Evolutionary conservation across 2,113 vertebrate genomes (phyloP).

Genomic region (Pipa parva): DNA sequence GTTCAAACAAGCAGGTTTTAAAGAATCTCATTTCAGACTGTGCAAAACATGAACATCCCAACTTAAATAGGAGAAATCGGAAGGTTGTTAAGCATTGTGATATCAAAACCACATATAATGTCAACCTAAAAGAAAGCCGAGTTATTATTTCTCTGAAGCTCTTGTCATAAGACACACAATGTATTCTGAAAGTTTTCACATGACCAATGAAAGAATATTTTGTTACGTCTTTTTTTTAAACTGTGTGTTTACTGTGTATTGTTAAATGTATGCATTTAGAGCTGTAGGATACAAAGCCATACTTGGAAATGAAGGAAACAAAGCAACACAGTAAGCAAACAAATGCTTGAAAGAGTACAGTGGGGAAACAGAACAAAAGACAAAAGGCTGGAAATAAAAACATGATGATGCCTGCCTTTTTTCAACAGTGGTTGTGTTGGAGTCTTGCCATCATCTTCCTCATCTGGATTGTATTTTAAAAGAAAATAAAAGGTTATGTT

Average conservation of each 20-base stretch:
- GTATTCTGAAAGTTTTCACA: no score
- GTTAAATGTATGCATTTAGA: conserved; percentile 48
- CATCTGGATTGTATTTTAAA: conserved; percentile 76
- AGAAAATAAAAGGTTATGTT: conserved; percentile 64
- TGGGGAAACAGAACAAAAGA: conserved; percentile 37
- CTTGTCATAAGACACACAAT: no score
- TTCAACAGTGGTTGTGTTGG: conserved; percentile 92
- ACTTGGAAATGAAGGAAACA: neutral
- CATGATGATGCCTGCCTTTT: conserved; percentile 94
- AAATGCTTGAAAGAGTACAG: conserved; percentile 39
- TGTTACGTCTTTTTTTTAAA: no score
- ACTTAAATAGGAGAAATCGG: neutral
- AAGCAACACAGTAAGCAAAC: conserved; percentile 17
- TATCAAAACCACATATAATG: no score
- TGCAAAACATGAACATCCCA: neutral
- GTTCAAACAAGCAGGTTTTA: neutral
- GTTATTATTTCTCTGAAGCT: no score
- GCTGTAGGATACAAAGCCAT: no score
- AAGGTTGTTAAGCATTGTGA: neutral
- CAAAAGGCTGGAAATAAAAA: conserved; percentile 63
- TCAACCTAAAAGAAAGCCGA: no score
- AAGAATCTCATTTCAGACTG: neutral
- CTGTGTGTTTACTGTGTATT: conserved; percentile 32
- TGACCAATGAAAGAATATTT: no score
- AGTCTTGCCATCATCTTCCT: conserved; percentile 92